phyloP scores from a whole-genome alignment of 2,113 vertebrate genomes.

The Merops nubicus region DNA sequence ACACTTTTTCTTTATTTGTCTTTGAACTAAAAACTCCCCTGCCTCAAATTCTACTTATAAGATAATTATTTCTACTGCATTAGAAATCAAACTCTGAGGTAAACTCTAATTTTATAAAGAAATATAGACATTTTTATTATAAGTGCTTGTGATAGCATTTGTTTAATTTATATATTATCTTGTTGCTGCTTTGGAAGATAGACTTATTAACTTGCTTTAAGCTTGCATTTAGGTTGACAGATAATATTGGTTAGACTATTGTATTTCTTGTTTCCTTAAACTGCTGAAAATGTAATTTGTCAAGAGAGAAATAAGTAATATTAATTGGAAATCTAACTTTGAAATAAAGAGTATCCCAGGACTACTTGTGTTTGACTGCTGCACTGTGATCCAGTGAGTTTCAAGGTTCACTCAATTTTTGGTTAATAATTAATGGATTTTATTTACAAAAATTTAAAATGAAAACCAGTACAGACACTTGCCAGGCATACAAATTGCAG shows the following conservation, averaged over 20 bases:
- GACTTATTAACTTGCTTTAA: not conserved
- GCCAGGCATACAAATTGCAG: slow-evolving; percentile 32
- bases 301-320: not conserved
- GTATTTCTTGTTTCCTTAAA: not conserved
- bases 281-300: not conserved
- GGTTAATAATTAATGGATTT: slow-evolving; percentile 36
- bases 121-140: not conserved
- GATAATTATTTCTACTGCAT: not conserved
- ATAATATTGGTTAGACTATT: not conserved
- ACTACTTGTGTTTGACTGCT: not conserved
- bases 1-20: not conserved
- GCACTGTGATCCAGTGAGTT: not conserved
- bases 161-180: not conserved
- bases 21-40: not conserved
- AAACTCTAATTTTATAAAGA: not conserved
- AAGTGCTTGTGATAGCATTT: not conserved
- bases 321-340: not conserved
- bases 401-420: slow-evolving; percentile 23
- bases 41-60: not conserved
- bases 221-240: not conserved
- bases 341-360: not conserved
- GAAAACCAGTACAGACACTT: not conserved
- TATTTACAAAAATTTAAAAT: slow-evolving; percentile 52
- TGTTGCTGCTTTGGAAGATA: not conserved
- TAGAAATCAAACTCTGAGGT: not conserved